Percentiles rank a stretch among this genome's conserved stretches.
phyloP scores from a whole-genome alignment of 2,797 vertebrate genomes.

The Rhinichthys osculus region DNA sequence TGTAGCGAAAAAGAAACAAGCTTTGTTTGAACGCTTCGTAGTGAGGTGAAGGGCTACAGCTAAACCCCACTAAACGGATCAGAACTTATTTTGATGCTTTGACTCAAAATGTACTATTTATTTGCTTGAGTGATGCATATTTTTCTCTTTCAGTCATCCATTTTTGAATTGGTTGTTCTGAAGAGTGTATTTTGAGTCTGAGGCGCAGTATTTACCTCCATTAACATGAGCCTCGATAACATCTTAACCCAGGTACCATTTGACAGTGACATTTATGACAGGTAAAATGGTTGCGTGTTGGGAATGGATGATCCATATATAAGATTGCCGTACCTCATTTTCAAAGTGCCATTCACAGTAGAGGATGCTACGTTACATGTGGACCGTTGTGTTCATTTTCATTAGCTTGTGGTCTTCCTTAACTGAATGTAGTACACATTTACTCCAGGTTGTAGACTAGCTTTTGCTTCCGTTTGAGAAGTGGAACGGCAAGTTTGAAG shows the following conservation, averaged over 20 bases:
- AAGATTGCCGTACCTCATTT: constrained; percentile 51
- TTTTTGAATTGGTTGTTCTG: constrained; percentile 26
- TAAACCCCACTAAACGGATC: constrained; percentile 17
- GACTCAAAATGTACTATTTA: constrained; percentile 43
- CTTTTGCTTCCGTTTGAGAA: constrained; percentile 31
- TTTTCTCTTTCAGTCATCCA: constrained; percentile 34
- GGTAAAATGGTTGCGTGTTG: constrained; percentile 32
- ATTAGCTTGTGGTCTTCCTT: constrained; percentile 41
- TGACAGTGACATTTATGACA: constrained; percentile 38
- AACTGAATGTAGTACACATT: constrained; percentile 37
- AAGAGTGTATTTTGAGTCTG: constrained; percentile 26
- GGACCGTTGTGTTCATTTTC: constrained; percentile 29
- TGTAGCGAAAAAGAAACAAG: not conserved
- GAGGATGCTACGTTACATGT: constrained; percentile 51
- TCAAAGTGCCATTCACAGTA: constrained; percentile 62
- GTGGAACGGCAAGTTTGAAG: not conserved
- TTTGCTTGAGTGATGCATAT: constrained; percentile 24
- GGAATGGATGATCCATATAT: constrained; percentile 35
- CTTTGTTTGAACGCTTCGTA: not conserved
- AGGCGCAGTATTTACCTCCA: constrained; percentile 30
- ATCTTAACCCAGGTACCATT: constrained; percentile 45
- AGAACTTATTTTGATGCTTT: constrained; percentile 7
- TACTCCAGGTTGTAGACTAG: constrained; percentile 19
- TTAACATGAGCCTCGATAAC: constrained; percentile 28
- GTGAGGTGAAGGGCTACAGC: constrained; percentile 36